phyloP scores from a whole-genome alignment of 2,888 invertebrate species.

The Euclidia mi region DNA sequence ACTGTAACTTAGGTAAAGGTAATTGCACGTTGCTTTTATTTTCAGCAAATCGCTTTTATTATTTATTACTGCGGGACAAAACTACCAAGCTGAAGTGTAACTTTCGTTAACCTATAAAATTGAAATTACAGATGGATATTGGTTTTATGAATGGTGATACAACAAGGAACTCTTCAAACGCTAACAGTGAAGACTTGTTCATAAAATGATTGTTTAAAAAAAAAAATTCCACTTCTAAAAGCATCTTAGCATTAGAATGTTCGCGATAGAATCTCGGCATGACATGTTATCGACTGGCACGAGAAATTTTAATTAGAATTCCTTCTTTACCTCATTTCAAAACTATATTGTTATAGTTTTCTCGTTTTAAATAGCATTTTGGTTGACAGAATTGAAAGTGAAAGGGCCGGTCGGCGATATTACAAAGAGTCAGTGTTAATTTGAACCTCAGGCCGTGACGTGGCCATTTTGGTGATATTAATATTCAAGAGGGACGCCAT shows the following conservation, averaged over 20 bases:
- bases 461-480: constrained; percentile 57
- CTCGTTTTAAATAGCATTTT: constrained; percentile 31
- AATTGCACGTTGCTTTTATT: too few relatives aligned
- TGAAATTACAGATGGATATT: too few relatives aligned
- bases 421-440: constrained; percentile 52
- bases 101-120: too few relatives aligned
- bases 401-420: constrained; percentile 20
- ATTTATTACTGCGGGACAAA: too few relatives aligned
- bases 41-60: too few relatives aligned
- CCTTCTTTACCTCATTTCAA: constrained; percentile 29
- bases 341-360: constrained; percentile 34
- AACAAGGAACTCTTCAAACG: too few relatives aligned
- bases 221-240: constrained; percentile 37
- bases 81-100: too few relatives aligned
- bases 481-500: constrained; percentile 50
- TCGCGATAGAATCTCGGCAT: constrained; percentile 23
- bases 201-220: too few relatives aligned
- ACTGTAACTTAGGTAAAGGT: too few relatives aligned
- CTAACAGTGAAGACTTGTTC: too few relatives aligned
- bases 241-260: constrained; percentile 26
- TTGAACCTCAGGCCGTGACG: constrained; percentile 54
- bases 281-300: constrained; percentile 40
- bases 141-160: too few relatives aligned
- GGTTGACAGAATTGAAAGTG: constrained; percentile 11
- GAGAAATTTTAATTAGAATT: constrained; percentile 48